Conservation (phyloP, 2,888 invertebrate genomes). For the Drosophila emarginata region DNA sequence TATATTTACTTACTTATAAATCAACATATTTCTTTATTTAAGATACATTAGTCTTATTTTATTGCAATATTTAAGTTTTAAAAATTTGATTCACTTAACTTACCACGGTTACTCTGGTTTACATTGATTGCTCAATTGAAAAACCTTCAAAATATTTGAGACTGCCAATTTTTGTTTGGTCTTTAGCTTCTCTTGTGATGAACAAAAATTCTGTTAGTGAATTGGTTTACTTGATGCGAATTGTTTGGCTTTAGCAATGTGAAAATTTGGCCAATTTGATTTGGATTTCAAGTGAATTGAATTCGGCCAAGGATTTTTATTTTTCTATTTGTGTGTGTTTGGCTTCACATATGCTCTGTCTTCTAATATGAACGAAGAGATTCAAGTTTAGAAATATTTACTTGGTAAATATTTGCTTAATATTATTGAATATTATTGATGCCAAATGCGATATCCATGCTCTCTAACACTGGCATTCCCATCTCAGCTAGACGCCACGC, state of each 20-base stretch:
- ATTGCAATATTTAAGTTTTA: background rate
- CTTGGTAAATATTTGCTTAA: constrained; percentile 56
- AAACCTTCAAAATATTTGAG: background rate
- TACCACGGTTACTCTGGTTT: background rate
- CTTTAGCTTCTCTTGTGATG: background rate
- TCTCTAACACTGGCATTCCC: constrained; percentile 7
- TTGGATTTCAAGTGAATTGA: background rate
- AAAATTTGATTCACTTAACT: background rate
- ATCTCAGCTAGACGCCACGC: background rate
- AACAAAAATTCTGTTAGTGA: background rate
- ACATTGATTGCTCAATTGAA: background rate
- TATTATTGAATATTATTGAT: constrained; percentile 62
- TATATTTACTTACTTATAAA: no score
- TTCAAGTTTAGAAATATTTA: constrained; percentile 39
- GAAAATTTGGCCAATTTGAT: constrained; percentile 1
- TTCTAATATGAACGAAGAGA: constrained; percentile 36
- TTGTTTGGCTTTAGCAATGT: background rate
- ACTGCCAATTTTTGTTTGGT: background rate
- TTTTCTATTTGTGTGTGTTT: background rate
- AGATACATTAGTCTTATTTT: no score
- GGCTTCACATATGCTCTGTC: constrained; percentile 8
- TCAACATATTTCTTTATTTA: no score
- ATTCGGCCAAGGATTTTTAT: background rate
- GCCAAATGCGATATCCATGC: constrained; percentile 41
- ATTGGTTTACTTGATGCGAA: background rate